phyloP scores from a whole-genome alignment of 2,113 vertebrate species.

The Phaethornis superciliosus region DNA sequence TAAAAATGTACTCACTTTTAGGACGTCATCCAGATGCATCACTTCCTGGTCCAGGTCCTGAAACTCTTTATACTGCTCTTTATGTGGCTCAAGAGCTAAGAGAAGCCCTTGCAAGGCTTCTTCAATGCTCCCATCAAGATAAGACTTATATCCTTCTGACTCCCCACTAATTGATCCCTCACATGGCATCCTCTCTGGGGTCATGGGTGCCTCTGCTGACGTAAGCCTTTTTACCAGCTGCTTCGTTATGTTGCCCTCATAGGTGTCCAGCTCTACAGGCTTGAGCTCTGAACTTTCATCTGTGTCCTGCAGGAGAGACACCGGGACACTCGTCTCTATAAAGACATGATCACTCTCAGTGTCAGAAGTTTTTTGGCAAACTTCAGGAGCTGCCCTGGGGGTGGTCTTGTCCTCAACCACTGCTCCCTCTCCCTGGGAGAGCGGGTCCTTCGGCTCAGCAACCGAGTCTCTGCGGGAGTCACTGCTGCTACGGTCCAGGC shows the following conservation, averaged over 20 bases:
- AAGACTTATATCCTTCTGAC: constrained; percentile 84
- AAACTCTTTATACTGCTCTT: constrained; percentile 90
- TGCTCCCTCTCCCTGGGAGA: not conserved
- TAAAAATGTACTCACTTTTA: constrained; percentile 85
- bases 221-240: constrained; percentile 95
- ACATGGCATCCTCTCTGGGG: constrained; percentile 54
- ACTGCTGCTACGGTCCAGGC: constrained; percentile 18
- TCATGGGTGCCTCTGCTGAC: constrained; percentile 79
- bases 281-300: constrained; percentile 89
- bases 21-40: constrained; percentile 91
- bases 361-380: constrained; percentile 47
- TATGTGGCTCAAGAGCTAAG: constrained; percentile 87
- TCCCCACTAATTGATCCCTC: constrained; percentile 81
- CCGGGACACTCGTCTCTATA: constrained; percentile 73
- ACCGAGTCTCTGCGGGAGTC: constrained; percentile 39
- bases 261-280: constrained; percentile 92
- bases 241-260: constrained; percentile 91
- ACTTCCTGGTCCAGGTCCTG: constrained; percentile 93
- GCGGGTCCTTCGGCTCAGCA: constrained; percentile 24
- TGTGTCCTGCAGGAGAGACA: constrained; percentile 77
- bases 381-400: not conserved
- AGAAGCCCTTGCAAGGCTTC: constrained; percentile 91
- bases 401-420: not conserved
- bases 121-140: constrained; percentile 90
- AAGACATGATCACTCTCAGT: constrained; percentile 75